Percentiles rank a stretch among this genome's conserved stretches.
Conservation (phyloP, 2,797 vertebrate genomes). For the Erethizon dorsatum region DNA sequence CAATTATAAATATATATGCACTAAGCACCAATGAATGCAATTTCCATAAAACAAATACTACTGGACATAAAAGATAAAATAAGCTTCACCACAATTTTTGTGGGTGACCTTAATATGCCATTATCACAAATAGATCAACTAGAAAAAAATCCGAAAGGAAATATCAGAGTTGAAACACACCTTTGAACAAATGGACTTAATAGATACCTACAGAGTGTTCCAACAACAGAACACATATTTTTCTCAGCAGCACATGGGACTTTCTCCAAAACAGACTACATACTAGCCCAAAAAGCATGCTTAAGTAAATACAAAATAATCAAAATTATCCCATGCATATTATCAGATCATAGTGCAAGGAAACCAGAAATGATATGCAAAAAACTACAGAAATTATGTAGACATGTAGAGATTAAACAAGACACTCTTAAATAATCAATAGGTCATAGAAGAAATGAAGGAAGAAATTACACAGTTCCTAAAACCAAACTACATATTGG, state of each 20-base stretch:
- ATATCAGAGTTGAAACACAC: neutral
- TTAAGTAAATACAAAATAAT: neutral
- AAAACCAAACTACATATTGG: neutral
- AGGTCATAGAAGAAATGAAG: neutral
- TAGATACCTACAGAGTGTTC: neutral
- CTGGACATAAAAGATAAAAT: neutral
- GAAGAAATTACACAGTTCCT: neutral
- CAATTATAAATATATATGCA: neutral
- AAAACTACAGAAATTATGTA: neutral
- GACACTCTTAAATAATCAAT: neutral
- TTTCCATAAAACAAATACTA: neutral
- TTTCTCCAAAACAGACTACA: neutral
- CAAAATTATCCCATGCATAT: neutral
- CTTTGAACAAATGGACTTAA: neutral
- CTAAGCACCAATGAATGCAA: neutral
- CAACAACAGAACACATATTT: neutral
- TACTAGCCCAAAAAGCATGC: neutral
- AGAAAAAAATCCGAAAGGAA: neutral
- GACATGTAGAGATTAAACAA: neutral
- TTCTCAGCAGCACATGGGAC: neutral
- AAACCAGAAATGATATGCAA: neutral
- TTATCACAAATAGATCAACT: neutral
- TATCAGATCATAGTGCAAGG: neutral
- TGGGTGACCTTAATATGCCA: neutral
- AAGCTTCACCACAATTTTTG: neutral